Base-by-base conservation (phyloP, 2,113 vertebrate genomes). In the Syngnathus scovelli region DNA sequence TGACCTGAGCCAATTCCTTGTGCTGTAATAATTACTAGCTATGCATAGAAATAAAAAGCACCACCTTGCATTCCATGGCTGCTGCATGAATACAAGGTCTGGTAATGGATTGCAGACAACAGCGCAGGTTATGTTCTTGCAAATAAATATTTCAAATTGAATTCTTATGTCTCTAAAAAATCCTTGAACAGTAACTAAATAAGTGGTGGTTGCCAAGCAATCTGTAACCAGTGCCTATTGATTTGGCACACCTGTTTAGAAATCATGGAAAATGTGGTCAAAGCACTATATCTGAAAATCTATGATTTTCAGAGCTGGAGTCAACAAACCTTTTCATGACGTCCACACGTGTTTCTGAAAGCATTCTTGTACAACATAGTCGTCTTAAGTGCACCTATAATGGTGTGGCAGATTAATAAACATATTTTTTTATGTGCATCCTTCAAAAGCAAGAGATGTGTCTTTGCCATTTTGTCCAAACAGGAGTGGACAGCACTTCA, bases 191-290 rank as follows among this genome's bases (percentile, higher is more conserved):
- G 64, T 12, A 61, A 59, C 33, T 70, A 77, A 82, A 84, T 68
- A 85, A 70, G 69, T 52, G 51, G 46, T 11, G 56, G 81, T 88
- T 86, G 78, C 81, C 65, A 64, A 52, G 81, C 76, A 81, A 78
- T 79, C 55, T 69, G 7, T 2, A 2, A 72, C 54, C 4, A 43
- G 9, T 67, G 66, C 68, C 51, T 64, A 71, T 78, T 51, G 9
- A 66, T 46, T 49, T 71, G 39, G 63, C 43, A 64, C 0, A 18
- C 61, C 80, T 36, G 68, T 80, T 72, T 72, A 69, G 56, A 71
- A 81, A 77, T 68, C 64, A 48, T 63, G 41, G 15, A 23, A 72
- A 65, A 76, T 76, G 66, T 60, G 46, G 33, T 71, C 75, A 61
- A 60, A 72, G 75, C 43, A 41, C 39, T 44, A 55, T 15, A 38